A percentile compares a stretch with the other conserved stretches of the same genome.
Evolutionary conservation across 1,140 invertebrate genomes (phyloP).

Genomic region (Trachymyrmex septentrionalis): DNA sequence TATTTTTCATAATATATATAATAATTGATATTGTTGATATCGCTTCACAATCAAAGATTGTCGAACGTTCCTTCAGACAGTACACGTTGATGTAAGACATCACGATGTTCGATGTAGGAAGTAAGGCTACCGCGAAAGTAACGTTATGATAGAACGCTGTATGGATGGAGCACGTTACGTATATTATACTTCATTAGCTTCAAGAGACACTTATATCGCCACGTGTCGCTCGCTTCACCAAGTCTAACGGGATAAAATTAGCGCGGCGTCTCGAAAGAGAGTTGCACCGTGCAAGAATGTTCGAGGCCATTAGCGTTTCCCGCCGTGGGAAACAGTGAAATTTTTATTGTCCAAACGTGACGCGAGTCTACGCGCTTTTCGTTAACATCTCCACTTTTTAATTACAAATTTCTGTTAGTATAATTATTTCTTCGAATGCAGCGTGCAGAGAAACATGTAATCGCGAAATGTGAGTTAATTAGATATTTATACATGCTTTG

Average conservation of each 20-base stretch:
- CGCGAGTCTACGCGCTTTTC: background rate
- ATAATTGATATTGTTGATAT: slow-evolving; percentile 13
- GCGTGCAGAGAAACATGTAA: background rate
- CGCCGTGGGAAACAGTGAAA: slow-evolving; percentile 12
- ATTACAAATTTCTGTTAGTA: background rate
- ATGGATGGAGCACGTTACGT: slow-evolving; percentile 26
- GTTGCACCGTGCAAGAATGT: slow-evolving; percentile 39
- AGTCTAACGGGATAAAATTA: slow-evolving; percentile 61
- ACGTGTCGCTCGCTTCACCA: slow-evolving; percentile 47
- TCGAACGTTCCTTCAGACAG: slow-evolving; percentile 6
- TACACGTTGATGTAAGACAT: background rate
- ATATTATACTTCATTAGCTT: slow-evolving; percentile 48
- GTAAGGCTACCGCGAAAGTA: slow-evolving; percentile 2
- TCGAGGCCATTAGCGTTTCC: slow-evolving; percentile 6
- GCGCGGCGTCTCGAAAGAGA: slow-evolving; percentile 41
- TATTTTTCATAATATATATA: background rate
- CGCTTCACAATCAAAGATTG: background rate
- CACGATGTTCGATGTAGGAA: background rate
- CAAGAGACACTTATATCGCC: slow-evolving; percentile 56
- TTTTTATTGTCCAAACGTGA: slow-evolving; percentile 8
- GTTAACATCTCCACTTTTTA: background rate
- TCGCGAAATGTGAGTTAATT: background rate
- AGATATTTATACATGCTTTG: slow-evolving; percentile 11
- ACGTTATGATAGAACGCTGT: slow-evolving; percentile 1
- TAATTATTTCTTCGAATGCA: background rate